Percentiles rank a stretch among this genome's conserved stretches.
phyloP scores from a whole-genome alignment of 2,797 vertebrate species.

The Ctenosaura bakeri region DNA sequence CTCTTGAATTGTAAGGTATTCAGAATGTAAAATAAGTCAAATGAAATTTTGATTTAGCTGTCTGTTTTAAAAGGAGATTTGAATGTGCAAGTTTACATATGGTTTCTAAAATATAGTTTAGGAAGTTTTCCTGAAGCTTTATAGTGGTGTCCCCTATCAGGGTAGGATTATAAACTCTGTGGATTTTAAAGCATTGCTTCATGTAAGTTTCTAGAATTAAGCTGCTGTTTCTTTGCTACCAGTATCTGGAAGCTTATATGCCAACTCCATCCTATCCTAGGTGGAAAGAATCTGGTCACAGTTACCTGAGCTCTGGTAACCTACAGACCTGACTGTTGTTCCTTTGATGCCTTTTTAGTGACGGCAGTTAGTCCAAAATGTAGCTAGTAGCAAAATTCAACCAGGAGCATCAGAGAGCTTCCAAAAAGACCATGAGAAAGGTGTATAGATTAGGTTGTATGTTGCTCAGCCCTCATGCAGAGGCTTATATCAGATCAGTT shows the following conservation, averaged over 20 bases:
- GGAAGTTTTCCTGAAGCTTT: neutral
- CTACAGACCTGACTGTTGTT: neutral
- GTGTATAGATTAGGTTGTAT: too few species aligned
- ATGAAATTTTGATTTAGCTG: neutral
- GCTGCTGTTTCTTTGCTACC: neutral
- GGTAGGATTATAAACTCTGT: neutral
- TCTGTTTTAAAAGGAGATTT: neutral
- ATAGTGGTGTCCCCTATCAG: neutral
- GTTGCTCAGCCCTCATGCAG: too few species aligned
- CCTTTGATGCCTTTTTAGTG: neutral
- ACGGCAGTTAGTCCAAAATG: too few species aligned
- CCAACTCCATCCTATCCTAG: too few species aligned
- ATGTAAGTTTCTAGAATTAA: neutral
- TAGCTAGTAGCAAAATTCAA: neutral
- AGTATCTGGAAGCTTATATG: neutral
- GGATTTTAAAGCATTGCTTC: neutral
- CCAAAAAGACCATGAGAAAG: too few species aligned
- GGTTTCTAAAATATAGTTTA: neutral
- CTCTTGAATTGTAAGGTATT: conserved; percentile 5
- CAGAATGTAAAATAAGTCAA: neutral
- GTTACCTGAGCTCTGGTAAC: neutral
- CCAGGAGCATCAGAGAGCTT: neutral
- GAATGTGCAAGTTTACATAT: neutral
- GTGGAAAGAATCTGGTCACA: neutral
- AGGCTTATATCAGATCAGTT: neutral